Evolutionary conservation across 2,113 vertebrate species (phyloP), one percentile per base, ranked within the genome.

Genomic region (Hyla sarda): DNA sequence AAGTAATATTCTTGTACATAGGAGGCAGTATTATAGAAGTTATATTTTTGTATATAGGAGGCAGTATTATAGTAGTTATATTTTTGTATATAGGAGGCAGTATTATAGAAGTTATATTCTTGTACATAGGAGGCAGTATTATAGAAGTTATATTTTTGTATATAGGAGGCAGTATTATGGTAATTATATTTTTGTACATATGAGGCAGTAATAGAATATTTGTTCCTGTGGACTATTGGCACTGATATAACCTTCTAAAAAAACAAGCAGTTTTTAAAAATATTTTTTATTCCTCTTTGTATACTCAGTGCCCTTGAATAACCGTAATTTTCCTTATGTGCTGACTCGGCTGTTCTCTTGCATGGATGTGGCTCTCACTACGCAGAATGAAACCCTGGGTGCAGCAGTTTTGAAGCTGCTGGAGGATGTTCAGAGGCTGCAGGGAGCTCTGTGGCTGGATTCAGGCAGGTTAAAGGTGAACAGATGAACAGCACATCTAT

Each of bases 381-480:
- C 23, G 8, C 9, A 41, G 77, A 62, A 60, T 80, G 23, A 80
- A 80, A 60, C 14, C 77, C 23, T 62, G 16, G 5, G 7, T 41
- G 54, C 54, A 80, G 77, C 54, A 62, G 1, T 41, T 80, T 80
- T 62, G 9, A 1, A 30, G 28, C 30, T 30, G 75, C 30, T 30
- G 50, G 50, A 74, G 21, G 72, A 41, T 13, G n/a, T 10, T 50
- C 47, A 50, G 73, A 74, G 48, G 54, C 77, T 25, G 34, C 56
- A 60, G 77, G 77, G 62, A 80, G 32, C 32, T 56, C 34, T 8
- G 13, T 2, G 19, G 5, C 23, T 41, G 54, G 34, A 80, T 80
- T 45, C 34, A 80, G 77, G 21, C 77, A 62, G 77, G 77, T 80
- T 80, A 80, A 80, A 80, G 77, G 77, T 80, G 77, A 62, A n/a